Evolutionary conservation across 1,140 invertebrate species (phyloP).

Genomic region (Sweltsa coloradensis): DNA sequence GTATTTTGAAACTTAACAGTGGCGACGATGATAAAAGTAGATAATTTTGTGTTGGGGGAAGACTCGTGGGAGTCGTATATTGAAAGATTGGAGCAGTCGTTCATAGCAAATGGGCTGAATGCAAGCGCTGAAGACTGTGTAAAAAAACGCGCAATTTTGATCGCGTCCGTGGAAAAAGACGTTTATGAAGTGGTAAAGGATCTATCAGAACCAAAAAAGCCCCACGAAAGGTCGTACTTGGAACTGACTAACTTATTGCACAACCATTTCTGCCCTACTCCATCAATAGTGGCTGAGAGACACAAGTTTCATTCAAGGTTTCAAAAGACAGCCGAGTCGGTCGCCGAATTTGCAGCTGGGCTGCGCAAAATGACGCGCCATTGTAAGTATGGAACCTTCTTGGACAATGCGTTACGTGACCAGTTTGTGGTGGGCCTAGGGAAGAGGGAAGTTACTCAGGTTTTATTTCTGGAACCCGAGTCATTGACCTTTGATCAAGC

Average conservation of each 20-base stretch:
- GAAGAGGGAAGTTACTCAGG: neutral
- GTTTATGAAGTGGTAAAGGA: neutral
- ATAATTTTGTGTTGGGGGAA: too few relatives aligned
- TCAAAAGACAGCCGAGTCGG: neutral
- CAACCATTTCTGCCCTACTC: neutral
- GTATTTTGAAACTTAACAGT: too few relatives aligned
- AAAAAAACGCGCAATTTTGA: neutral
- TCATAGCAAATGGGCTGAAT: neutral
- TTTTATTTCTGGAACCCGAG: neutral
- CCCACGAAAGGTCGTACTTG: neutral
- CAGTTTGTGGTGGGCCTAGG: neutral
- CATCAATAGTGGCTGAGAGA: neutral
- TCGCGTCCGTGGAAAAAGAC: neutral
- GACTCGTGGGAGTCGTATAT: slow-evolving; percentile 4
- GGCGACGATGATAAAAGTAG: too few relatives aligned
- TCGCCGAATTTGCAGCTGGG: neutral
- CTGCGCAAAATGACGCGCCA: neutral
- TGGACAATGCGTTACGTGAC: neutral
- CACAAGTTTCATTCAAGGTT: neutral
- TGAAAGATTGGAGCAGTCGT: neutral
- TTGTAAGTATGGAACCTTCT: neutral
- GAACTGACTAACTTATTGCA: neutral
- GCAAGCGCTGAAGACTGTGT: neutral
- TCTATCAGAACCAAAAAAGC: neutral
- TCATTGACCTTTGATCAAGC: neutral